phyloP scores from a whole-genome alignment of 1,140 invertebrate species.

The Melitaea cinxia region DNA sequence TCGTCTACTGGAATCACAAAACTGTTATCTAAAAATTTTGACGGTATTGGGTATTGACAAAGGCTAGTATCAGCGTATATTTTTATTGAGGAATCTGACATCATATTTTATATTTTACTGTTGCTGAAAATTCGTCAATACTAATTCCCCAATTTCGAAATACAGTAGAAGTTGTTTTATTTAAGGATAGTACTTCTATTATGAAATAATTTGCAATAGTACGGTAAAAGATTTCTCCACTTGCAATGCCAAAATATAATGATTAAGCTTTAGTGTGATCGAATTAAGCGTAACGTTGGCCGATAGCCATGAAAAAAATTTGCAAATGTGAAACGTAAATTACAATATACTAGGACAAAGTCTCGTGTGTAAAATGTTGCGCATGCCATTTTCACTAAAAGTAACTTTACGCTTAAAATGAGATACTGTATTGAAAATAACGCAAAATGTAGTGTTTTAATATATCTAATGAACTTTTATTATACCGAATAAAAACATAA shows the following conservation, averaged over 20 bases:
- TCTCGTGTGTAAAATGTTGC: constrained; percentile 20
- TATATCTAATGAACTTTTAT: no score
- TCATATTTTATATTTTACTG: no score
- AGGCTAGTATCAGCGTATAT: no score
- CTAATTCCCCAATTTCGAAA: no score
- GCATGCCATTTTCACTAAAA: constrained; percentile 11
- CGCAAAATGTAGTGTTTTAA: no score
- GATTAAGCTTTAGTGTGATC: constrained; percentile 9
- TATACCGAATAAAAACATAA: no score
- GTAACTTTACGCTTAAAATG: background rate
- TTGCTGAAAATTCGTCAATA: no score
- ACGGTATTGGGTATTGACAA: no score
- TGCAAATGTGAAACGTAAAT: constrained; percentile 27
- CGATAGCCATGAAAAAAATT: constrained; percentile 23
- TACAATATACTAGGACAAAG: constrained; percentile 20
- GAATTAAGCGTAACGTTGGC: constrained; percentile 22
- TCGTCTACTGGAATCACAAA: no score
- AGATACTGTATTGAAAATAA: no score
- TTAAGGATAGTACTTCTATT: background rate
- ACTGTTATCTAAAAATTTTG: no score
- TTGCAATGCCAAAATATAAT: constrained; percentile 1
- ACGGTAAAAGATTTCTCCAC: background rate
- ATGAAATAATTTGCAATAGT: background rate
- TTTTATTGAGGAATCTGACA: no score
- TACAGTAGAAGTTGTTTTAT: background rate